These are phyloP conservation scores for Lagopus muta DNA, from an alignment of 2,113 vertebrate genomes.

Conservation along the genomic window DNA sequence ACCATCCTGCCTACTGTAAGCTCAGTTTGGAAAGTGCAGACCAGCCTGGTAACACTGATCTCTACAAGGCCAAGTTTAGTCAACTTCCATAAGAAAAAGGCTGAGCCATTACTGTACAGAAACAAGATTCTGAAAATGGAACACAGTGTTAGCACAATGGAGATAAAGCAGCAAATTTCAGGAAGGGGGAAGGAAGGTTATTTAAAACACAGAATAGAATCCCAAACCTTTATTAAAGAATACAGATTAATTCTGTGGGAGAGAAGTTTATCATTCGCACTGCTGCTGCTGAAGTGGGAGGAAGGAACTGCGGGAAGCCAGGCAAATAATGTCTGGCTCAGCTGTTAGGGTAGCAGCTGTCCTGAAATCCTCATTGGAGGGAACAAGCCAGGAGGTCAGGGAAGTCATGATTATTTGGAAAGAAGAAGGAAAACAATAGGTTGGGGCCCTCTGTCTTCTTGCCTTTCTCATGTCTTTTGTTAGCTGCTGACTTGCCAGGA, in stretches of 20 bases:
- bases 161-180: not conserved
- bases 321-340: conserved; percentile 25
- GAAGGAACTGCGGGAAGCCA: not conserved
- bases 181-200: not conserved
- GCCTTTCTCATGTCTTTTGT: conserved; percentile 41
- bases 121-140: not conserved
- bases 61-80: not conserved
- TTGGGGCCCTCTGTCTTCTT: conserved; percentile 36
- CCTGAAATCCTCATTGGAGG: conserved; percentile 10
- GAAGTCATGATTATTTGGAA: conserved; percentile 55
- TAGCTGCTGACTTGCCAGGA: conserved; percentile 28
- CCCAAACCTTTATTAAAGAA: not conserved
- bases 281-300: not conserved
- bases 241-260: not conserved
- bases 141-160: not conserved
- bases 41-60: not conserved
- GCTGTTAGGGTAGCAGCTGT: conserved; percentile 68
- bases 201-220: not conserved
- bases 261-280: not conserved
- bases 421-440: conserved; percentile 60
- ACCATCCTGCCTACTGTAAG: not conserved
- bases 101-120: not conserved
- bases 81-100: not conserved
- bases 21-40: not conserved
- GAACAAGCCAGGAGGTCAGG: conserved; percentile 52